phyloP scores from a whole-genome alignment of 2,888 invertebrate species.

The Parnassius mnemosyne region DNA sequence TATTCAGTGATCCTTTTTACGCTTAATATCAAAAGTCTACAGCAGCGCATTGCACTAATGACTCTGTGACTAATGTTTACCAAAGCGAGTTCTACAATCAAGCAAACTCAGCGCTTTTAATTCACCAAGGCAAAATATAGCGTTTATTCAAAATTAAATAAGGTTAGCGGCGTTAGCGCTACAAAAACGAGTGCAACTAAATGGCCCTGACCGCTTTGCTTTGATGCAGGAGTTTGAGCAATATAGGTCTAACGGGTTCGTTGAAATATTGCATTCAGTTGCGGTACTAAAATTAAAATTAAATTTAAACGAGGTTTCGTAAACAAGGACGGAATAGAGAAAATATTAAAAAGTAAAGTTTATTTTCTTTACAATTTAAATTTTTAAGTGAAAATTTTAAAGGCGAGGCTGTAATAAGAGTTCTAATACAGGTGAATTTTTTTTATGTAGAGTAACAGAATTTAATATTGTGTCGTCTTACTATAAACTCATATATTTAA shows the following conservation, averaged over 20 bases:
- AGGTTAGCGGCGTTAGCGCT: slow-evolving; percentile 21
- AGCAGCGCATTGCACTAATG: slow-evolving; percentile 14
- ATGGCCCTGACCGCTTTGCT: slow-evolving; percentile 20
- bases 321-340: too few relatives aligned
- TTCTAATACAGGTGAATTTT: too few relatives aligned
- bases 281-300: neutral
- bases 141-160: slow-evolving; percentile 18
- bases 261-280: slow-evolving; percentile 6
- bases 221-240: slow-evolving; percentile 13
- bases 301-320: too few relatives aligned
- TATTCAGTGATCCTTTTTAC: neutral
- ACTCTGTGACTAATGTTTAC: slow-evolving; percentile 5
- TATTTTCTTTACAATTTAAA: too few relatives aligned
- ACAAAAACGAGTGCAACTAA: slow-evolving; percentile 16
- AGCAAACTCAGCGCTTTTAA: slow-evolving; percentile 18
- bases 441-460: too few relatives aligned
- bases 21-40: slow-evolving; percentile 5
- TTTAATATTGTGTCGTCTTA: too few relatives aligned
- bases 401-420: too few relatives aligned
- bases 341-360: too few relatives aligned
- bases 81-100: slow-evolving; percentile 10
- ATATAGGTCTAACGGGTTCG: slow-evolving; percentile 19
- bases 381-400: too few relatives aligned
- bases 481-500: too few relatives aligned
- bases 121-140: neutral